Evolutionary conservation across 2,113 vertebrate genomes (phyloP).

Genomic region (Cettia cetti): DNA sequence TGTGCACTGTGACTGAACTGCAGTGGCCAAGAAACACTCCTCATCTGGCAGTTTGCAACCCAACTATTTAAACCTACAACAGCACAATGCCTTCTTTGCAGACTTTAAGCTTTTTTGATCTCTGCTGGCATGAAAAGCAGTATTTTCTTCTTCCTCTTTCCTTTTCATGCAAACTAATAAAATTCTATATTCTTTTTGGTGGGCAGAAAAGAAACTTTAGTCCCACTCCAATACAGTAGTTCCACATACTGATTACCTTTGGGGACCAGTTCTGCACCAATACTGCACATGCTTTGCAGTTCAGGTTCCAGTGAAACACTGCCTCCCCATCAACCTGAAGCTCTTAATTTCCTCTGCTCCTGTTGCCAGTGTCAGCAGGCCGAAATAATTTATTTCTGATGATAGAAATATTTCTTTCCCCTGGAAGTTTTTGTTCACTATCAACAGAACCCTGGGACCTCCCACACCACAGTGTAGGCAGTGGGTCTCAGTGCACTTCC

Average conservation of each 20-base stretch:
- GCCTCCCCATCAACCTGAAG: background rate
- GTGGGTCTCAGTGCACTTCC: background rate
- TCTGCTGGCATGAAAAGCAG: background rate
- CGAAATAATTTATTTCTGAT: background rate
- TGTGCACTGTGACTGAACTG: background rate
- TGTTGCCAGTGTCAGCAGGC: background rate
- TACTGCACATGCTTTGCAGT: background rate
- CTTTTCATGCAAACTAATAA: background rate
- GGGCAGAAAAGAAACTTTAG: background rate
- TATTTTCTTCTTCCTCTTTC: background rate
- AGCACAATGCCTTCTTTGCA: background rate
- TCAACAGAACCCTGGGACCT: background rate
- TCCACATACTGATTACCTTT: background rate
- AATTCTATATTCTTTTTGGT: background rate
- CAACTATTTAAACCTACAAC: background rate
- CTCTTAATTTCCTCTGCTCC: background rate
- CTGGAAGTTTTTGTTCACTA: constrained; percentile 1
- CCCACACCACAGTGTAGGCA: background rate
- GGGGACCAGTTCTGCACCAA: background rate
- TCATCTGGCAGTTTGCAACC: background rate
- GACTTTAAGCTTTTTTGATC: background rate
- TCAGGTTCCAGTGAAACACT: background rate
- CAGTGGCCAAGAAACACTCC: background rate
- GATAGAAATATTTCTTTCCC: background rate
- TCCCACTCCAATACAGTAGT: background rate